phyloP scores from a whole-genome alignment of 2,888 invertebrate genomes.

The Leucoma salicis region DNA sequence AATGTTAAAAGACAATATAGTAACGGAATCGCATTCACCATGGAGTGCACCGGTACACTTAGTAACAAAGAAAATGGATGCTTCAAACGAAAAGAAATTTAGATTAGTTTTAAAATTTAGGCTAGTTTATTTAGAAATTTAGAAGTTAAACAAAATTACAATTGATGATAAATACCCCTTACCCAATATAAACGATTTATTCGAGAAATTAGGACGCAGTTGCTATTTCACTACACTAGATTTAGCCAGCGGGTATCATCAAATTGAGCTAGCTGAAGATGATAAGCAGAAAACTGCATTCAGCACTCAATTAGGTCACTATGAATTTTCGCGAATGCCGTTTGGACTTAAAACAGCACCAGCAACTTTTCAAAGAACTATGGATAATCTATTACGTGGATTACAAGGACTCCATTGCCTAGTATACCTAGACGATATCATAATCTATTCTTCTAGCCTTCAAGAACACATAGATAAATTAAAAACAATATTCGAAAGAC shows the following conservation, averaged over 20 bases:
- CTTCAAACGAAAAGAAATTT: no score
- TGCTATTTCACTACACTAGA: slow-evolving; percentile 12
- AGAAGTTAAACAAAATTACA: slow-evolving; percentile 14
- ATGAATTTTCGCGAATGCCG: slow-evolving; percentile 40
- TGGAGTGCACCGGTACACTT: slow-evolving; percentile 37
- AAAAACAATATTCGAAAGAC: slow-evolving; percentile 3
- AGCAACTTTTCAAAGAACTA: slow-evolving; percentile 1
- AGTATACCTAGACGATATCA: no score
- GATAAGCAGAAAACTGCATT: slow-evolving; percentile 15
- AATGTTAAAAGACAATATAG: slow-evolving; percentile 44
- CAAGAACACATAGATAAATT: slow-evolving; percentile 1
- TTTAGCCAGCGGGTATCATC: slow-evolving; percentile 15
- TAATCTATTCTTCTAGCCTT: not conserved
- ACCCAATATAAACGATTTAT: slow-evolving; percentile 12
- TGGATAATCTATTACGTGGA: not conserved
- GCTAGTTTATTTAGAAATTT: no score
- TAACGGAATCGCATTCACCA: slow-evolving; percentile 37
- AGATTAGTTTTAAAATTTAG: slow-evolving; percentile 11
- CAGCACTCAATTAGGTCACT: slow-evolving; percentile 28
- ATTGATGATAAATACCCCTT: slow-evolving; percentile 15
- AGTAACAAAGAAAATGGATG: no score
- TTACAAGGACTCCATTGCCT: no score
- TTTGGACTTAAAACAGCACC: not conserved
- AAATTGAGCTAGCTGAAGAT: slow-evolving; percentile 7
- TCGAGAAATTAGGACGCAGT: slow-evolving; percentile 11